These are phyloP conservation scores for Danio aesculapii DNA, from an alignment of 2,797 vertebrate genomes.

Conservation along the genomic window DNA sequence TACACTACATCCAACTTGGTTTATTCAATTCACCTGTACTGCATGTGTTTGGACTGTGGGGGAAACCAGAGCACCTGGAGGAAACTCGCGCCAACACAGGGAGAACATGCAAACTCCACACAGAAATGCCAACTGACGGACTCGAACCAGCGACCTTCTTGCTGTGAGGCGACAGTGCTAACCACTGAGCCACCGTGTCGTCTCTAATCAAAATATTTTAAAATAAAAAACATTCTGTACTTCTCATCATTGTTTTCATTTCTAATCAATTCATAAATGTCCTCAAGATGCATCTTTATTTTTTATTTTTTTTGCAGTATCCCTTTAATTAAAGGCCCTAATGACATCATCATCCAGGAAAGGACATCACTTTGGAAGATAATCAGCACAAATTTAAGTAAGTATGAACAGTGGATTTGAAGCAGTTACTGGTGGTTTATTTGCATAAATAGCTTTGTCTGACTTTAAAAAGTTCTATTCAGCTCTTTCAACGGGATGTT, in stretches of 20 bases:
- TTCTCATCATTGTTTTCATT: neutral
- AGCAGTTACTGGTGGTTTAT: neutral
- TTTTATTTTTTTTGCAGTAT: neutral
- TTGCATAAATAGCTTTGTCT: neutral
- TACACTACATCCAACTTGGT: too few species aligned
- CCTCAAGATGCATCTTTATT: neutral
- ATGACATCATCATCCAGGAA: conserved; percentile 17
- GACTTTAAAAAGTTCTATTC: neutral
- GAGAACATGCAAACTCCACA: too few species aligned
- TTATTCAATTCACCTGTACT: too few species aligned
- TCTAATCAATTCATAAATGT: neutral
- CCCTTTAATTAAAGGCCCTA: neutral
- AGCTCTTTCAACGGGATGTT: neutral
- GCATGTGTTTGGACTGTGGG: too few species aligned
- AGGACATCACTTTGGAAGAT: neutral
- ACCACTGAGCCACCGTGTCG: too few species aligned
- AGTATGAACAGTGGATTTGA: neutral
- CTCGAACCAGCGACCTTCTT: too few species aligned
- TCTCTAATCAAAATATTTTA: neutral
- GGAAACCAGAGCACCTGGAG: too few species aligned
- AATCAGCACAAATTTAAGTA: neutral
- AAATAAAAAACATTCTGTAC: neutral
- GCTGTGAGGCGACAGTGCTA: too few species aligned
- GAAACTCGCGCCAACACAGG: too few species aligned
- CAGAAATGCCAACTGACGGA: too few species aligned